A percentile compares a stretch with the other conserved stretches of the same genome.
Evolutionary conservation across 2,888 invertebrate genomes (phyloP).

Genomic region (Tenodera sinensis): DNA sequence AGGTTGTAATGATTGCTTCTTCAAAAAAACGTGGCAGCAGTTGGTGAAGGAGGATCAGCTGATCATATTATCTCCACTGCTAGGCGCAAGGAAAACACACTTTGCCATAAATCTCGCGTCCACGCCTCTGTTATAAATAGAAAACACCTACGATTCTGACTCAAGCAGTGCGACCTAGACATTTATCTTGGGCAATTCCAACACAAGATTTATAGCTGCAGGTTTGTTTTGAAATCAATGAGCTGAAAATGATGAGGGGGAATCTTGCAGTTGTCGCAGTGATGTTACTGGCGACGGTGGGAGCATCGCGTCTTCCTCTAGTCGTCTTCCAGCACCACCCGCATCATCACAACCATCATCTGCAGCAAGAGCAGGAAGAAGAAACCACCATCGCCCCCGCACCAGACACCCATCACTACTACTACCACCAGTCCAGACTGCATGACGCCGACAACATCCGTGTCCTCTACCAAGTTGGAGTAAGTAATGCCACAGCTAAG

Average conservation of each 20-base stretch:
- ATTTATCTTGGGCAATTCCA: no score
- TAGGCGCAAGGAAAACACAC: not conserved
- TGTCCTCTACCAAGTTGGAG: constrained; percentile 70
- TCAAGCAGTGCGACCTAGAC: not conserved
- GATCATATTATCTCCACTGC: not conserved
- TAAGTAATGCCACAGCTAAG: constrained; percentile 47
- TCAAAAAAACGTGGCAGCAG: no score
- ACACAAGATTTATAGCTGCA: no score
- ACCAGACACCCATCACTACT: constrained; percentile 37
- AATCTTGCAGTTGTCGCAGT: not conserved
- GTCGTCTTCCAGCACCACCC: constrained; percentile 35
- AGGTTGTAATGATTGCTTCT: no score
- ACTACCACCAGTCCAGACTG: constrained; percentile 42
- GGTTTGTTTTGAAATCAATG: no score
- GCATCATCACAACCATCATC: constrained; percentile 23
- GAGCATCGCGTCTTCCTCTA: constrained; percentile 32
- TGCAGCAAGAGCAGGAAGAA: constrained; percentile 41
- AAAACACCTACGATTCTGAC: not conserved
- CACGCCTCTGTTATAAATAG: not conserved
- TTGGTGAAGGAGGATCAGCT: not conserved
- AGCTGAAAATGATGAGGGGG: not conserved
- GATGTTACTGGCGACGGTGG: not conserved
- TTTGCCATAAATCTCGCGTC: not conserved
- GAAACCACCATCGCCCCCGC: constrained; percentile 39
- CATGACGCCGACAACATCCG: constrained; percentile 52